Evolutionary conservation across 2,888 invertebrate species (phyloP), one percentile per base, ranked within the genome.

Genomic region (Tetramorium bicarinatum): DNA sequence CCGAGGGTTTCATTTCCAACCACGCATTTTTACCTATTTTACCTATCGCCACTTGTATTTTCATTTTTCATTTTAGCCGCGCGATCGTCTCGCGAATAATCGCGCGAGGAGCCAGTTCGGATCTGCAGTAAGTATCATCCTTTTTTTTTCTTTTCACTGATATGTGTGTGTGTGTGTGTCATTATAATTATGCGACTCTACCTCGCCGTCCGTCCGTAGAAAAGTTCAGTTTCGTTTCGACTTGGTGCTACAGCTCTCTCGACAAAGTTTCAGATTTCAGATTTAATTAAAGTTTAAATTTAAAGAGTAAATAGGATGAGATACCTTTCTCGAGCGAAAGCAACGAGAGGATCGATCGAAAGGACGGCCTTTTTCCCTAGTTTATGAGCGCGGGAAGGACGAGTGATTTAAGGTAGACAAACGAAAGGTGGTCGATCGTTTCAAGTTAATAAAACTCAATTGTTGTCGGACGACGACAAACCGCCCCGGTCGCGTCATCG

Each of bases 401-500:
- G 6, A 54, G 79, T 56, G 44, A 79, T 56, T 21, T 56, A 29
- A 71, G 44, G 9, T 25, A 3, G 34, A 52, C 21, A 3, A 52
- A 56, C 47, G 29, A 67, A 25, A 29, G 79, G 29, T 29, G 2
- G 21, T 54, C 52, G 21, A 75, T 64, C 49, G 41, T 41, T 34
- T 3, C 7, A 44, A 67, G 56, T 56, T 79, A 71, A 79, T 71
- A 25, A 71, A 71, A 49, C 52, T 44, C 21, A 49, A 67, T 34
- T 34, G 29, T 34, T 34, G 29, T 34, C 67, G n/a, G 41, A 34
- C 56, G 44, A 34, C 62, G 62, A 38, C 75, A 34, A 54, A 64
- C 61, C 3, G 4, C 29, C 56, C 56, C 54, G 66, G n/a, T 34
- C 25, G 76, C 82, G 82, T 77, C 82, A 77, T 77, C 77, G 59